Base-by-base conservation (phyloP, 2,113 vertebrate genomes). In the Xiphophorus maculatus region DNA sequence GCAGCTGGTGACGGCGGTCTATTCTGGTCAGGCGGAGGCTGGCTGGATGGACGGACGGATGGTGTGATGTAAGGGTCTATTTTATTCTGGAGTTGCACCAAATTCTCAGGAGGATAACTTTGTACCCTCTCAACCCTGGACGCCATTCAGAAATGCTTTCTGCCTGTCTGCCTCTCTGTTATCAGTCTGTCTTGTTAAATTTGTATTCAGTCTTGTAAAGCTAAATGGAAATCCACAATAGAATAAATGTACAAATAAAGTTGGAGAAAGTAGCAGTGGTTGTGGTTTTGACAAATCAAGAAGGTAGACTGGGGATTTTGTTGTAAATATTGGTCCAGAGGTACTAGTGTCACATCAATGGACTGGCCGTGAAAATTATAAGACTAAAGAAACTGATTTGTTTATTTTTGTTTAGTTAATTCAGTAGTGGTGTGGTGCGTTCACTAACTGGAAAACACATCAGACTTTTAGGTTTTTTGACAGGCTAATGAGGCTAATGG, bases 21-120 rank as follows among this genome's bases (percentile, higher is more conserved):
- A 93, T 95, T 93, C 91, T 93, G 85, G 93, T 91, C 84, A 14
- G 72, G 68, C 79, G 67, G 81, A 71, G 44, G 44, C 44, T 48
- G 44, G 17, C 5, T 48, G 44, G 44, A 48, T 2, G 69, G 83
- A 89, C 79, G 79, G 87, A 90, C 80, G 76, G 83, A 85, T 74
- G 66, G 90, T 82, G 90, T 93, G 92, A 93, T 82, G 91, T 91
- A 87, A 92, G 85, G 70, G 80, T 87, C 91, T 94, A 93, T 94
- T 94, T 93, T 90, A 80, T 85, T 90, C 78, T 77, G 66, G 79
- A 61, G 69, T 86, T 89, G 81, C 87, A 74, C 5, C 6, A 40
- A 77, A 78, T 84, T 72, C 80, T 85, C 76, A 22, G 58, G 73
- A 51, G 83, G 64, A 71, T 66, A 80, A 78, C 78, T 25, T 40